Conservation (phyloP, 2,888 invertebrate species). For the Meta bourneti region DNA sequence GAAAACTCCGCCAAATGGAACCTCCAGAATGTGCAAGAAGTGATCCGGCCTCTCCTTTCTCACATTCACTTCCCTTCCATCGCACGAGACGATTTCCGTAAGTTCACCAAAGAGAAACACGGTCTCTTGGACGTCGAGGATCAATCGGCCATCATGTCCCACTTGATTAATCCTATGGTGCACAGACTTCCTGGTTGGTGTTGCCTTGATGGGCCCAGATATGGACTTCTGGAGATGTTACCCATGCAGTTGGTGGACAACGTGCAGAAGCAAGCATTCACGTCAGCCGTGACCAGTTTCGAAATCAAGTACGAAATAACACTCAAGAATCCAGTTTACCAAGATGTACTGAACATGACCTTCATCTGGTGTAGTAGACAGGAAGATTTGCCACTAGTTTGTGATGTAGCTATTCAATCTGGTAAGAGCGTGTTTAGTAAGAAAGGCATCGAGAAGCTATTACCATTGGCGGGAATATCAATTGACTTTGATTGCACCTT, state of each 20-base stretch:
- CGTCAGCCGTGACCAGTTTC: neutral
- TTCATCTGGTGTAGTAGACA: neutral
- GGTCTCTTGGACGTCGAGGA: neutral
- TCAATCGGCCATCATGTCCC: neutral
- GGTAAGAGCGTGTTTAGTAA: no score
- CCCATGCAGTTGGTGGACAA: neutral
- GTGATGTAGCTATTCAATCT: neutral
- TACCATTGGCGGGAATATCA: no score
- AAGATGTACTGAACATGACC: conserved; percentile 6
- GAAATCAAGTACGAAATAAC: conserved; percentile 12
- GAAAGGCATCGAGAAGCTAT: no score
- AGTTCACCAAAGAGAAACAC: neutral
- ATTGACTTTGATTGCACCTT: no score
- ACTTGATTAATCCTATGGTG: neutral
- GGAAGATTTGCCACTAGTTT: conserved; percentile 12
- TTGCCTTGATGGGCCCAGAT: neutral
- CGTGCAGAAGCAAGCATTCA: neutral
- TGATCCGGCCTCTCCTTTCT: neutral
- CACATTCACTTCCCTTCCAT: conserved; percentile 5
- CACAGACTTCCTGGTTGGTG: conserved; percentile 1
- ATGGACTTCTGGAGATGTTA: neutral
- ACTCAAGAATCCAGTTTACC: neutral
- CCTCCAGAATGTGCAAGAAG: neutral
- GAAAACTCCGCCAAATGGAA: neutral
- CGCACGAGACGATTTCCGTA: neutral